Evolutionary conservation across 1,140 invertebrate genomes (phyloP), one percentile per base, ranked within the genome.

Genomic region (Drosophila bocki): DNA sequence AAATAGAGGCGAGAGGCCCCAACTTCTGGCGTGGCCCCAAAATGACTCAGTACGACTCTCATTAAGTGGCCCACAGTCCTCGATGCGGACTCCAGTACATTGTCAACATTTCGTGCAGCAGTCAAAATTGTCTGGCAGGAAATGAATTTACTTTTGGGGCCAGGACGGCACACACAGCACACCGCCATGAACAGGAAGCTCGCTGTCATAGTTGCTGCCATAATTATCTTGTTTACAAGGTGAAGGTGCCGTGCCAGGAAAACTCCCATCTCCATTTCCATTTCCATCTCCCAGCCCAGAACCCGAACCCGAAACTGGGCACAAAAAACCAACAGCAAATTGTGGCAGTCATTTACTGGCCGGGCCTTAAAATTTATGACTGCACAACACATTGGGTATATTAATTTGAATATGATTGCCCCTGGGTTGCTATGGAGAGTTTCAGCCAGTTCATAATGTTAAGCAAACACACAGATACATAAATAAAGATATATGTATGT

Each of bases 191-290:
- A 74, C 82, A 81, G 85, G 86, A 90, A 90, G 82, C 77, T 85
- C 86, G 78, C 86, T 90, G 85, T 91, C 85, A 90, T 90, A 90
- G 86, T 85, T 90, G 78, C 82, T 90, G 82, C 75, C 86, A 91
- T 91, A 91, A 90, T 90, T 90, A 90, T 91, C 86, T 91, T 90
- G 85, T 90, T 90, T 91, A 90, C 85, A 91, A 90, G 86, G 86
- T 85, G 85, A 90, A 90, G 85, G 81, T 82, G 78, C 75, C 71
- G 47, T 61, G 60, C 64, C 57, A 78, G 68, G 37, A 51, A 39
- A 37, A 17, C 45, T 58, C 35, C 51, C 51, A 33, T 53, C 7
- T 19, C 51, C 65, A 50, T n/a, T 15, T 7, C 12, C 47, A 29
- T 50, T 3, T 11, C 48, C 48, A 26, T 42, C n/a, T 3, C 26